Conservation (phyloP, 2,113 vertebrate genomes). For the Phylloscopus trochiloides region DNA sequence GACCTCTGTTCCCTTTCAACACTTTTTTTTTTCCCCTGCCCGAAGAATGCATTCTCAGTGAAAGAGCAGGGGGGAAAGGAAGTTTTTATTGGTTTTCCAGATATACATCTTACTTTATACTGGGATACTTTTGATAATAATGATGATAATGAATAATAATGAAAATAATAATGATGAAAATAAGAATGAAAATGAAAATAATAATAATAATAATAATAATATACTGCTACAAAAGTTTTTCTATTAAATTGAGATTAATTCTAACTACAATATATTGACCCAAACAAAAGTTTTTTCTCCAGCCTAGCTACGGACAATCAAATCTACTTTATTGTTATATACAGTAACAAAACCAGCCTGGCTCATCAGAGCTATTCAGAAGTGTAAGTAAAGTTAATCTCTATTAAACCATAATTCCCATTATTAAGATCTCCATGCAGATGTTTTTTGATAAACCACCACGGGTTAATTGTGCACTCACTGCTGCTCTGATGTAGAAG, state of each 20-base stretch:
- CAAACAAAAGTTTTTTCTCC: not conserved
- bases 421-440: not conserved
- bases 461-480: not conserved
- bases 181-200: too few relatives aligned
- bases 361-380: not conserved
- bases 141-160: not conserved
- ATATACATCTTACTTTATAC: not conserved
- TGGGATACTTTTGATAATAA: not conserved
- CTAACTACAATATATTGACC: not conserved
- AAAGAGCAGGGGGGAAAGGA: fast-evolving
- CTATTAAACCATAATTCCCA: not conserved
- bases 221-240: not conserved
- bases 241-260: not conserved
- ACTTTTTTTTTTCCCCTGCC: not conserved
- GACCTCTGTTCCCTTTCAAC: too few relatives aligned
- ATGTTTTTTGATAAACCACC: not conserved
- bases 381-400: not conserved
- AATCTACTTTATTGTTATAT: not conserved
- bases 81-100: not conserved
- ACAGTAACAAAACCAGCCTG: not conserved
- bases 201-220: too few relatives aligned
- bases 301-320: not conserved
- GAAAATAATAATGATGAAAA: too few relatives aligned
- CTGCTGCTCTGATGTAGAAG: not conserved
- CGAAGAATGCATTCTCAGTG: not conserved